Evolutionary conservation across 2,113 vertebrate species (phyloP).

Genomic region (Neolamprologus tretocephalus): DNA sequence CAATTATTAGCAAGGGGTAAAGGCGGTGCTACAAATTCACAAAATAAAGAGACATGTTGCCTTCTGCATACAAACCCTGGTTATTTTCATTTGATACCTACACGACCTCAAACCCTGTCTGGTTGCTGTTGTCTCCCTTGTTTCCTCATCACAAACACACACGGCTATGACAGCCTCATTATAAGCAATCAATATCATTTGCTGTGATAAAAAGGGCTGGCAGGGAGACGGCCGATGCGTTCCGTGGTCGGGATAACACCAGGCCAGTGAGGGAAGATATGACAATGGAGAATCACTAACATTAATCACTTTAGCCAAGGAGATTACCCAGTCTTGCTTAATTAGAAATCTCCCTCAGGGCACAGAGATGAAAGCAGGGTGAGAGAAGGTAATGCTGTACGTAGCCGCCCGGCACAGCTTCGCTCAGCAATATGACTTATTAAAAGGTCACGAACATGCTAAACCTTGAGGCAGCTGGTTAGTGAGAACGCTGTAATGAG

Average conservation of each 20-base stretch:
- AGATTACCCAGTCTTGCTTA: constrained; percentile 21
- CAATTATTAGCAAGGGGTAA: constrained; percentile 1
- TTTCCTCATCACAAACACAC: constrained; percentile 28
- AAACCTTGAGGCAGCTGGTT: not conserved
- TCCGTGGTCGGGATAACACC: not conserved
- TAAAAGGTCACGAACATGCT: constrained; percentile 38
- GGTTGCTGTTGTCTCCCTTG: not conserved
- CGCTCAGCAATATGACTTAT: not conserved
- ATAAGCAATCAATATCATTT: constrained; percentile 39
- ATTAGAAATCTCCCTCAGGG: constrained; percentile 26
- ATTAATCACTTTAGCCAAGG: constrained; percentile 33
- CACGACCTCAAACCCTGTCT: not conserved
- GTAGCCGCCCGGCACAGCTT: not conserved
- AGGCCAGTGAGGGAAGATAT: not conserved
- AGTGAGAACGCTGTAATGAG: not conserved
- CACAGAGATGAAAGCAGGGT: not conserved
- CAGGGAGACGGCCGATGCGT: not conserved
- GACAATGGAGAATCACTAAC: constrained; percentile 32
- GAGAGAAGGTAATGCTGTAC: not conserved
- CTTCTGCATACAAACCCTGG: not conserved
- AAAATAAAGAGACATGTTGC: not conserved
- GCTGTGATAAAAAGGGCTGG: not conserved
- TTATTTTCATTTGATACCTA: not conserved
- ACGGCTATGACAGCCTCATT: constrained; percentile 31
- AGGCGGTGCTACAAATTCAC: not conserved